Evolutionary conservation across 2,797 vertebrate species (phyloP), one percentile per base, ranked within the genome.

Genomic region (Microhierax caerulescens): DNA sequence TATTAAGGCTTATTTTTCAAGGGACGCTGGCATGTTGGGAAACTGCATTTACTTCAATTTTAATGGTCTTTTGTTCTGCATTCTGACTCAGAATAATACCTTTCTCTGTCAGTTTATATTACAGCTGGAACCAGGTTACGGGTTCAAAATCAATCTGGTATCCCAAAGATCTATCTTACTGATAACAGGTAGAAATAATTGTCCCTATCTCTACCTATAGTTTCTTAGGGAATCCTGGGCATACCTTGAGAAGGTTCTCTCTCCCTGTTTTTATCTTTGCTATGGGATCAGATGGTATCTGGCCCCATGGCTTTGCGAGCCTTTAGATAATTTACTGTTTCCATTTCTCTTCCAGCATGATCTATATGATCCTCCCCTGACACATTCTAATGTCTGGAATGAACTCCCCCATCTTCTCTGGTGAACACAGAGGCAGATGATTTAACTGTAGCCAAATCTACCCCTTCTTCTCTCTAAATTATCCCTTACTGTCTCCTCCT

Each of bases 1-100:
- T 95, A 86, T 61, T 78, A 88, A 79, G 47, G 76, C 8, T 91
- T 89, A 85, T 92, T 96, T 97, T 96, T 91, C 84, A 82, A 70
- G 77, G 57, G 85, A 93, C 89, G 70, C 53, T 86, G 80, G 43
- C 47, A 67, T 7, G 43, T 63, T 89, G 70, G 67, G 74, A 82
- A 94, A 85, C 63, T 27, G 61, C 45, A 13, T 69, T 85, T 90
- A 61, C 34, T 94, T 91, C 2, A 2, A 32, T 77, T 93, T 91
- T 94, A 85, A 78, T 57, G 39, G 82, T 91, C 60, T 94, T 95
- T 92, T 91, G 60, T 96, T 95, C 81, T 91, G 65, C 28, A 15
- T 91, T 83, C 78, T 90, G 84, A 83, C 41, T 91, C 72, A 68
- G 64, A 90, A 85, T 73, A 94, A 87, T 79, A 39, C 39, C 25